Conservation (phyloP, 2,888 invertebrate genomes). For the Parapristionchus giblindavisi region DNA sequence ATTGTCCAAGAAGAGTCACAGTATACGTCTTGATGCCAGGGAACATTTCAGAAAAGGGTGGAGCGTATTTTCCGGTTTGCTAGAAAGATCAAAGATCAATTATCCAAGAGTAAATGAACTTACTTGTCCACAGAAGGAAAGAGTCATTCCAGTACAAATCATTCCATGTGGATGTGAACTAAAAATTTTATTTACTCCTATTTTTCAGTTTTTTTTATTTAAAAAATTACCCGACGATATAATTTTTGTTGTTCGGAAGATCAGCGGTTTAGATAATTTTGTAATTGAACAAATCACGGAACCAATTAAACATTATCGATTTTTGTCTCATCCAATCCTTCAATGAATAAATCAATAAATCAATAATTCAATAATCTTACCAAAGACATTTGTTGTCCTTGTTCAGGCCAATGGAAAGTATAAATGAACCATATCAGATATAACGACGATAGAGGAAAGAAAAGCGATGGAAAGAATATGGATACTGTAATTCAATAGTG, state of each 20-base stretch:
- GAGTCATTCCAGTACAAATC: not conserved
- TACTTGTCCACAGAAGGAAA: not conserved
- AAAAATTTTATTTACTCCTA: not conserved
- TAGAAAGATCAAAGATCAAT: not conserved
- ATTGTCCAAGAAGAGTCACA: slow-evolving; percentile 2
- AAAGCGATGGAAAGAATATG: too few species aligned
- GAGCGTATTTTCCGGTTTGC: not conserved
- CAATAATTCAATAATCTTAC: not conserved
- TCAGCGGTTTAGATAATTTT: not conserved
- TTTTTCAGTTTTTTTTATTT: too few species aligned
- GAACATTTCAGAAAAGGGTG: not conserved
- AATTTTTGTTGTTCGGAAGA: not conserved
- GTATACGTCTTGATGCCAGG: not conserved
- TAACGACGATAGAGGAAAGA: not conserved
- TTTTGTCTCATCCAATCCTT: not conserved
- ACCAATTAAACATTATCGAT: not conserved
- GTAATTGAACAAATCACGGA: not conserved
- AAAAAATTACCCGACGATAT: slow-evolving; percentile 3
- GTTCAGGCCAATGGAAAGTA: not conserved
- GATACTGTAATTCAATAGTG: too few species aligned
- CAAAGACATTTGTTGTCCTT: not conserved
- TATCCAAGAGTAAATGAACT: not conserved
- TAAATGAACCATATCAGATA: not conserved
- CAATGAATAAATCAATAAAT: not conserved
- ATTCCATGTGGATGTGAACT: slow-evolving; percentile 10